Percentiles rank a stretch among this genome's conserved stretches.
Conservation (phyloP, 2,888 invertebrate species). For the Galerucella pusilla region DNA sequence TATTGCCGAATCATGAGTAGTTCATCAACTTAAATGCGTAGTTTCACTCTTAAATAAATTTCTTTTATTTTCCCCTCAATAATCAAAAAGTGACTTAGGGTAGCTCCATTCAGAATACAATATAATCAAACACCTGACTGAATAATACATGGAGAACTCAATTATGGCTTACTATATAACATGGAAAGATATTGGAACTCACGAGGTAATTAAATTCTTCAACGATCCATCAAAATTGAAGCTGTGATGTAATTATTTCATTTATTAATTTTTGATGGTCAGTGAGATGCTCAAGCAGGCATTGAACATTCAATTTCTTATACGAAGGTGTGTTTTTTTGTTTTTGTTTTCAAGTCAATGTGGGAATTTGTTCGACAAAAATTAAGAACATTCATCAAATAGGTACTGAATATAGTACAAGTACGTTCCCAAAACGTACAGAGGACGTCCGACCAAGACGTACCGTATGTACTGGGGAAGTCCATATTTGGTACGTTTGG, state of each 20-base stretch:
- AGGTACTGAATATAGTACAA: too few species aligned
- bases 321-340: not conserved
- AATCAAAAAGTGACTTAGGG: not conserved
- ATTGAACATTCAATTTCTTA: not conserved
- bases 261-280: not conserved
- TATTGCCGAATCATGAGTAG: too few species aligned
- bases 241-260: not conserved
- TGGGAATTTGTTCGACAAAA: too few species aligned
- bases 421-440: too few species aligned
- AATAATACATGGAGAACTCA: slow-evolving; percentile 4
- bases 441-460: too few species aligned
- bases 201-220: not conserved
- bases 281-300: not conserved
- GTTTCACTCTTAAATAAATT: not conserved
- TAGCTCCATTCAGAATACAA: not conserved
- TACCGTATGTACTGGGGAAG: too few species aligned
- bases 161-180: not conserved
- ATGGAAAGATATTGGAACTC: slow-evolving; percentile 3
- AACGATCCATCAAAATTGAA: not conserved
- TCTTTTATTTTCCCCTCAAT: not conserved
- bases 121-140: slow-evolving; percentile 13
- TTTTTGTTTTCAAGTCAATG: too few species aligned
- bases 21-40: not conserved
- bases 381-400: too few species aligned
- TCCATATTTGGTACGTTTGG: too few species aligned